phyloP scores from a whole-genome alignment of 2,113 vertebrate species.

The Hyaena hyaena region DNA sequence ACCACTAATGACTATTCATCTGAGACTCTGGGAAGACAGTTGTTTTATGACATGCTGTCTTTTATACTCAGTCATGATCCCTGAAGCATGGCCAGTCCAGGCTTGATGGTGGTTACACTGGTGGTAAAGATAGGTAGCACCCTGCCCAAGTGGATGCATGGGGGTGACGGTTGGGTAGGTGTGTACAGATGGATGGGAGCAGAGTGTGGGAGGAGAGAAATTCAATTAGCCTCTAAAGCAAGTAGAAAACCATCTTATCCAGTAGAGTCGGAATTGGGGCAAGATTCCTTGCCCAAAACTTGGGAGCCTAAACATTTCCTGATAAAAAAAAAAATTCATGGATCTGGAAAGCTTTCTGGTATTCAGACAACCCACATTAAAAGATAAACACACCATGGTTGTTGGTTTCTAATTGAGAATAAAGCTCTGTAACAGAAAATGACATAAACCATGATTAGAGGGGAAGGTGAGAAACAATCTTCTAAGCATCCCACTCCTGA shows the following conservation, averaged over 20 bases:
- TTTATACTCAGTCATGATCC: neutral
- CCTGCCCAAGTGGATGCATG: neutral
- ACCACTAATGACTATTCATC: neutral
- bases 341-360: neutral
- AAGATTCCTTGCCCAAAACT: neutral
- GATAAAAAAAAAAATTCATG: neutral
- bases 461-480: neutral
- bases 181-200: neutral
- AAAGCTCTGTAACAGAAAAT: neutral
- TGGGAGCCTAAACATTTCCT: neutral
- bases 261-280: neutral
- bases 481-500: neutral
- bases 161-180: neutral
- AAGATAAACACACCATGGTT: neutral
- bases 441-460: too few species aligned
- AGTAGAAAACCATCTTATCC: neutral
- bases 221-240: neutral
- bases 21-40: neutral
- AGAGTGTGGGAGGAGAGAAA: neutral
- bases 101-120: too few species aligned
- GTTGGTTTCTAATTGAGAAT: neutral
- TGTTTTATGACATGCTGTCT: neutral
- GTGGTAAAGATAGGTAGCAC: neutral
- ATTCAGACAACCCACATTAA: neutral
- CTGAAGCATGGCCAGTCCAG: fast-evolving